Conservation (phyloP, 2,797 vertebrate genomes). For the Eptatretus atami region DNA sequence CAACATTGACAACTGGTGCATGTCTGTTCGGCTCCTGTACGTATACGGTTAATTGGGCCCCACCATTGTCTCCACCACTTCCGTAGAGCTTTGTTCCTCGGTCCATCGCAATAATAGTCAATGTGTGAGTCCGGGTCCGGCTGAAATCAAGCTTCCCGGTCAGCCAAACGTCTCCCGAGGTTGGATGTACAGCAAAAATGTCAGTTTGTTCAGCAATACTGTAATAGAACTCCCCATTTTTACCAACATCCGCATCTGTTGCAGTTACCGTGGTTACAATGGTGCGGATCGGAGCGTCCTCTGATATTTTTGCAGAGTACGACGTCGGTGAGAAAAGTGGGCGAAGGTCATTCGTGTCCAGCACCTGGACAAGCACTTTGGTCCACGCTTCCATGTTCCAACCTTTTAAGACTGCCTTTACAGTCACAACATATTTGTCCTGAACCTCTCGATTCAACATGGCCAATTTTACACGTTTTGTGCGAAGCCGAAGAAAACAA, state of each 20-base stretch:
- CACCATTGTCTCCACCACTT: conserved; percentile 85
- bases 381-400: conserved; percentile 70
- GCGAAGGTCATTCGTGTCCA: conserved; percentile 89
- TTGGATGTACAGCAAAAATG: conserved; percentile 71
- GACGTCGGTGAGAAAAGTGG: conserved; percentile 91
- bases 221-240: conserved; percentile 95
- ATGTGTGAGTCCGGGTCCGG: conserved; percentile 43
- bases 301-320: conserved; percentile 63
- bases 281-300: conserved; percentile 74
- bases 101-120: conserved; percentile 77
- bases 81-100: conserved; percentile 93
- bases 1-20: conserved; percentile 30
- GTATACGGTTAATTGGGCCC: conserved; percentile 73
- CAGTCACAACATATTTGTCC: conserved; percentile 61
- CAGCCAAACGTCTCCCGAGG: conserved; percentile 65
- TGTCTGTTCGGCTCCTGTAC: conserved; percentile 64
- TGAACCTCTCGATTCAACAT: conserved; percentile 88
- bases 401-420: conserved; percentile 71
- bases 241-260: conserved; percentile 81
- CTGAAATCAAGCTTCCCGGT: conserved; percentile 52
- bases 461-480: conserved; percentile 85
- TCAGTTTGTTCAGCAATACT: conserved; percentile 79
- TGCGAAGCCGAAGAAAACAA: conserved; percentile 79
- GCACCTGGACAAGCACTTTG: conserved; percentile 65
- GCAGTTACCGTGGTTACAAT: conserved; percentile 90